Conservation (phyloP, 1,140 invertebrate species). For the Helicoverpa armigera region DNA sequence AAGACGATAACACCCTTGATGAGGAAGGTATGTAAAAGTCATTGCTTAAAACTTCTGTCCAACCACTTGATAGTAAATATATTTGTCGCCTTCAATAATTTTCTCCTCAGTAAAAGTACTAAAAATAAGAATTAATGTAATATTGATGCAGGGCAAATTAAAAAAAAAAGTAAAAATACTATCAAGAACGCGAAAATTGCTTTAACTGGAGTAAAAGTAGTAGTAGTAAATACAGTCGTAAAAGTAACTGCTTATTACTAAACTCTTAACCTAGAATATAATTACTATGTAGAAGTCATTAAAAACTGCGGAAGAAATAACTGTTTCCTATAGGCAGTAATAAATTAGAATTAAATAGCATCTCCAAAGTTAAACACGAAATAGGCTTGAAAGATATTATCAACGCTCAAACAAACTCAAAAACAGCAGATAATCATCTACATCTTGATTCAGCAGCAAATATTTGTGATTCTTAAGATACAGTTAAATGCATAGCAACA, state of each 20-base stretch:
- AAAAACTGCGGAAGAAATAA: neutral
- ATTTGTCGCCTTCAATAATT: neutral
- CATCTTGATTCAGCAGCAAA: neutral
- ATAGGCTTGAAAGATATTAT: neutral
- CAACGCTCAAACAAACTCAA: neutral
- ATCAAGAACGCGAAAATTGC: neutral
- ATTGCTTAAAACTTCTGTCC: neutral
- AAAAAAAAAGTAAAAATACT: too few relatives aligned
- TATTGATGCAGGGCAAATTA: neutral
- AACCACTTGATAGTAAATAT: neutral
- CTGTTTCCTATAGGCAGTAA: neutral
- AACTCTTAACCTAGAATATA: constrained; percentile 31
- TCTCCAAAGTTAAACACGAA: too few relatives aligned
- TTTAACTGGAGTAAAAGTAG: constrained; percentile 27
- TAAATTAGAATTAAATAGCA: neutral
- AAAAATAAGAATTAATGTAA: too few relatives aligned
- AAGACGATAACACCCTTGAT: constrained; percentile 89
- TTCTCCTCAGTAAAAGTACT: too few relatives aligned
- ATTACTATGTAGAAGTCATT: neutral
- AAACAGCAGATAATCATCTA: neutral
- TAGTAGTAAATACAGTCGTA: neutral
- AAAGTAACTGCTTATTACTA: neutral
- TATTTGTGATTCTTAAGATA: neutral
- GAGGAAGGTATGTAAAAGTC: constrained; percentile 87
- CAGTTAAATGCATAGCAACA: too few relatives aligned